Evolutionary conservation across 2,888 invertebrate species (phyloP).

Genomic region (Dicyrtoma fusca): DNA sequence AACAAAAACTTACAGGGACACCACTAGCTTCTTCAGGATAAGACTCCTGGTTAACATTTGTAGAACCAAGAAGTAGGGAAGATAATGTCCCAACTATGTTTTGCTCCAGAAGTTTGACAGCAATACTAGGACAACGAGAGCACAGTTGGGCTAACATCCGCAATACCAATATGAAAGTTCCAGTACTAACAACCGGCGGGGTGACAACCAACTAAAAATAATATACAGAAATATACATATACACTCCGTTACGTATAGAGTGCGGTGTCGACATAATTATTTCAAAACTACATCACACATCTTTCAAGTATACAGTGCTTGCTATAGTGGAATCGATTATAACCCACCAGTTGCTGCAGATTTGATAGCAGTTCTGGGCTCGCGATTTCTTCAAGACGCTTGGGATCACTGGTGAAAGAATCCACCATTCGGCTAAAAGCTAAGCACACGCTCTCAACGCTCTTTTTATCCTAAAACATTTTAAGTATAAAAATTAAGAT

Average conservation of each 20-base stretch:
- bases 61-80: constrained; percentile 89
- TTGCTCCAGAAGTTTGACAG: constrained; percentile 86
- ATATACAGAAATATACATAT: neutral
- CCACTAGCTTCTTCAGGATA: constrained; percentile 45
- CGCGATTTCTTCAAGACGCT: constrained; percentile 89
- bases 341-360: constrained; percentile 81
- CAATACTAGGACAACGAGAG: constrained; percentile 90
- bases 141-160: constrained; percentile 97
- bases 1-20: constrained; percentile 22
- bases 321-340: too few species aligned
- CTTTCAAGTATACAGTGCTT: too few species aligned
- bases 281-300: too few species aligned
- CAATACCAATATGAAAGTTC: constrained; percentile 94
- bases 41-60: constrained; percentile 64
- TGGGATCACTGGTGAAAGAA: constrained; percentile 90
- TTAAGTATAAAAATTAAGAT: constrained; percentile 13
- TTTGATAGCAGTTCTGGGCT: constrained; percentile 88
- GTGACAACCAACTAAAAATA: constrained; percentile 77
- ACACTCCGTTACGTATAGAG: too few species aligned
- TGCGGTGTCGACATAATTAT: too few species aligned
- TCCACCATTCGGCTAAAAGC: constrained; percentile 96
- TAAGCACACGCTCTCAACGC: constrained; percentile 94
- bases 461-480: constrained; percentile 83
- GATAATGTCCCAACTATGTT: constrained; percentile 95
- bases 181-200: constrained; percentile 92